Evolutionary conservation across 2,113 vertebrate genomes (phyloP).

Genomic region (Periophthalmus modestus): DNA sequence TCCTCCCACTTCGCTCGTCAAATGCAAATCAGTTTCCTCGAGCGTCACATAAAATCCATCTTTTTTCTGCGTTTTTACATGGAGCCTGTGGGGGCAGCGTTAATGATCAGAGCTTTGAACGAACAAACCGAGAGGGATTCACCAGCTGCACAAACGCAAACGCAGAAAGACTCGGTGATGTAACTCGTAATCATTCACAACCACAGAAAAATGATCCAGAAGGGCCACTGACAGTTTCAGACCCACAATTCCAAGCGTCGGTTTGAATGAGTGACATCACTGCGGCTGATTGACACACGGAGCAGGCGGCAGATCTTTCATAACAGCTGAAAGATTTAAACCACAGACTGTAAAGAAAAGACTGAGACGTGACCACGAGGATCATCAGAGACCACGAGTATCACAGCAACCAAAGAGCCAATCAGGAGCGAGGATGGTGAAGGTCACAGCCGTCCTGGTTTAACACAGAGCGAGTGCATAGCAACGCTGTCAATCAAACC

Average conservation of each 20-base stretch:
- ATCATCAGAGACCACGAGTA: too few relatives aligned
- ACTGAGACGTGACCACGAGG: too few relatives aligned
- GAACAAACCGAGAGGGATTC: slow-evolving; percentile 28
- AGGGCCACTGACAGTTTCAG: slow-evolving; percentile 24
- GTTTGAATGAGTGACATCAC: slow-evolving; percentile 20
- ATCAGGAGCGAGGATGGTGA: too few relatives aligned
- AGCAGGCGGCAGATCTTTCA: background rate
- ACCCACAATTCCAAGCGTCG: background rate
- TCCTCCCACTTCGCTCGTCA: background rate
- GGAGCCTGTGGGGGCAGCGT: slow-evolving; percentile 21
- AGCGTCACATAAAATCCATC: background rate
- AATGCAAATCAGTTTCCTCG: slow-evolving; percentile 9
- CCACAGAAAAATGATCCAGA: slow-evolving; percentile 28
- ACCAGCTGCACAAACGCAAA: slow-evolving; percentile 44
- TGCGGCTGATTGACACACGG: background rate
- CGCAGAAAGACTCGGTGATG: slow-evolving; percentile 27
- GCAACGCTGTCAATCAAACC: too few relatives aligned
- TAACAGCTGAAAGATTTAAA: too few relatives aligned
- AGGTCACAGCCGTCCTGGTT: too few relatives aligned
- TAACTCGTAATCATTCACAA: slow-evolving; percentile 29
- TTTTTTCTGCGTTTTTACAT: slow-evolving; percentile 12
- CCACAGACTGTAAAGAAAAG: too few relatives aligned
- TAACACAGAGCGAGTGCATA: too few relatives aligned
- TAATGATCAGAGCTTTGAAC: slow-evolving; percentile 46
- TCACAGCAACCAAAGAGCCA: too few relatives aligned